These are phyloP conservation scores for Scaptomyza parva DNA, from an alignment of 2,888 invertebrate genomes.

Conservation along the genomic window DNA sequence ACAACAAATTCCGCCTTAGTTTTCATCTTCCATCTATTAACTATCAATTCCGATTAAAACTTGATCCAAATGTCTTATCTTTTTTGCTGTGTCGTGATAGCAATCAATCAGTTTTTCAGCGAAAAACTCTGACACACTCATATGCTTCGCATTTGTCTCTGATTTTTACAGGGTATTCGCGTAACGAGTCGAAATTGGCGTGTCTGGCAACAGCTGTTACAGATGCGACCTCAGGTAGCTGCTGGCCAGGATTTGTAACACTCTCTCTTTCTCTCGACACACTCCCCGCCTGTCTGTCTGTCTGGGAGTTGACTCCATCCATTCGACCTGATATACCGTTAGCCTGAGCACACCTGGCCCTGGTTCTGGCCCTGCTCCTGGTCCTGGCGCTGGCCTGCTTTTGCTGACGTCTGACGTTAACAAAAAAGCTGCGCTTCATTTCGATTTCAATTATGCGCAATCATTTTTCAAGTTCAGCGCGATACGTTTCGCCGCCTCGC, in stretches of 20 bases:
- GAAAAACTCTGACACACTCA: too few species aligned
- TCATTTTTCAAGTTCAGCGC: constrained; percentile 75
- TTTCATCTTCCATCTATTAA: too few species aligned
- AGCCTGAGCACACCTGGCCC: too few species aligned
- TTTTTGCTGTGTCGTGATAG: neutral
- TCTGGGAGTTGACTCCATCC: too few species aligned
- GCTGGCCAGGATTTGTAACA: constrained; percentile 20
- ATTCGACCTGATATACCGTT: too few species aligned
- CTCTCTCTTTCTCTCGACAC: constrained; percentile 13
- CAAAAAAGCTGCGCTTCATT: constrained; percentile 70
- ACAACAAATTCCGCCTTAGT: too few species aligned
- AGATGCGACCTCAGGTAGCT: constrained; percentile 40
- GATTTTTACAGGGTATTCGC: constrained; percentile 19
- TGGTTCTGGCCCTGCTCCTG: neutral
- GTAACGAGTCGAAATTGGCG: constrained; percentile 42
- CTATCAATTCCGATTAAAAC: too few species aligned
- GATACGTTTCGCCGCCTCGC: constrained; percentile 2
- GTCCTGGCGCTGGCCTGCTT: neutral
- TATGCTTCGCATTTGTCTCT: neutral
- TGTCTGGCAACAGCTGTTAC: constrained; percentile 35
- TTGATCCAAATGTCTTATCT: neutral
- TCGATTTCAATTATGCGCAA: constrained; percentile 79
- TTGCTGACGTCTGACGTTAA: constrained; percentile 50
- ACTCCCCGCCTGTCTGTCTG: neutral
- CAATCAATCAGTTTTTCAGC: neutral